phyloP scores from a whole-genome alignment of 2,888 invertebrate species.

The Thysanoteuthis rhombus region DNA sequence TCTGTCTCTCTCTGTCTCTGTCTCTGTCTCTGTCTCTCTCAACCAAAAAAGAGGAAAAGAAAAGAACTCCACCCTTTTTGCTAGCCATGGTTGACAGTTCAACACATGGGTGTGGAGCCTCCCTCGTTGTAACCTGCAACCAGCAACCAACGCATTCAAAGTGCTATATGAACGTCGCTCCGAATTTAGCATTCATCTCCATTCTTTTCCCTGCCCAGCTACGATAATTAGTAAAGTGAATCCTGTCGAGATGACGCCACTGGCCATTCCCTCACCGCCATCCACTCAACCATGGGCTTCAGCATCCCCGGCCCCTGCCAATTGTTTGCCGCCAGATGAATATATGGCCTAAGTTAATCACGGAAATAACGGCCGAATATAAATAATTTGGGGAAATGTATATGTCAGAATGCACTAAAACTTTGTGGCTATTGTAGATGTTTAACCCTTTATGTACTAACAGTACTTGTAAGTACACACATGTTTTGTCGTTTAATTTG shows the following conservation, averaged over 20 bases:
- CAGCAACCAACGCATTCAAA: not conserved
- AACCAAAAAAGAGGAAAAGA: not conserved
- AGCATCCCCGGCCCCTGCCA: not conserved
- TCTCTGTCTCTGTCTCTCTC: too few species aligned
- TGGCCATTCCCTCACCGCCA: not conserved
- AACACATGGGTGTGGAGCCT: not conserved
- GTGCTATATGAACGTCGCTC: not conserved
- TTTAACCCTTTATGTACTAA: too few species aligned
- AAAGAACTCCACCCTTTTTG: not conserved
- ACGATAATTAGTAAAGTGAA: conserved; percentile 12
- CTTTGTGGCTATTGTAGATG: not conserved
- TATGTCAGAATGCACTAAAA: not conserved
- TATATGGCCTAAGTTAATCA: not conserved
- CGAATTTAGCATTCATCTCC: not conserved
- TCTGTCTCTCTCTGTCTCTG: too few species aligned
- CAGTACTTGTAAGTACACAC: too few species aligned
- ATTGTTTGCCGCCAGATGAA: not conserved
- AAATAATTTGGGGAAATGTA: not conserved
- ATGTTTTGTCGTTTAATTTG: too few species aligned
- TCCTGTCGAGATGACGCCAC: not conserved
- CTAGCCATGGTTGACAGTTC: not conserved
- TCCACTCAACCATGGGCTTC: not conserved
- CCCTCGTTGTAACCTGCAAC: not conserved
- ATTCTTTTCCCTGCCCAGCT: not conserved
- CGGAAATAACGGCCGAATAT: not conserved